Evolutionary conservation across 2,888 invertebrate genomes (phyloP).

Genomic region (Microctonus brassicae): DNA sequence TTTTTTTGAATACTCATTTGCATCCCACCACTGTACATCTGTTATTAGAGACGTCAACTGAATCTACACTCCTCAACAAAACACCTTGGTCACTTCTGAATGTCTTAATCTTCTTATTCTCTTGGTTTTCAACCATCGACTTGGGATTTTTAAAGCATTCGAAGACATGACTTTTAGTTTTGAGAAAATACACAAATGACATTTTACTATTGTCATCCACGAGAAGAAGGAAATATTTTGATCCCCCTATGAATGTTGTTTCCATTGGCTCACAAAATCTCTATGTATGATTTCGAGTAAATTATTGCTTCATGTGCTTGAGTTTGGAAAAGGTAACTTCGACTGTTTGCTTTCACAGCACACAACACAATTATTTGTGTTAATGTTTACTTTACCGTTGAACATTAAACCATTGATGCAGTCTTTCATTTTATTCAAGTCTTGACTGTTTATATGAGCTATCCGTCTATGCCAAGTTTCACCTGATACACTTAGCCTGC

Average conservation of each 20-base stretch:
- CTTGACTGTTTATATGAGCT: no score
- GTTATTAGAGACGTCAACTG: no score
- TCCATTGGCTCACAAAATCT: slow-evolving; percentile 45
- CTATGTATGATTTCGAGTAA: slow-evolving; percentile 42
- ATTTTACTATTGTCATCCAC: slow-evolving; percentile 43
- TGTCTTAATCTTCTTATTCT: slow-evolving; percentile 9
- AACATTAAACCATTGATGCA: no score
- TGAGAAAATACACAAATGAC: slow-evolving; percentile 38
- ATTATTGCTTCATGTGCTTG: not conserved
- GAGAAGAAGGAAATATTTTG: slow-evolving; percentile 40
- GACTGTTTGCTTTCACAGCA: slow-evolving; percentile 35
- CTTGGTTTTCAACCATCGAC: slow-evolving; percentile 7
- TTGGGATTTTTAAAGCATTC: not conserved
- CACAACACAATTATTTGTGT: no score
- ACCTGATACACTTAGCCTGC: no score
- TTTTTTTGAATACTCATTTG: slow-evolving; percentile 39
- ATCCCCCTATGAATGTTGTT: slow-evolving; percentile 35
- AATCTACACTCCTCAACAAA: slow-evolving; percentile 28
- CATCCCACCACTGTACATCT: no score
- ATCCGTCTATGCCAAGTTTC: no score
- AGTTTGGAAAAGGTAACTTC: not conserved
- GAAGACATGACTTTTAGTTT: slow-evolving; percentile 31
- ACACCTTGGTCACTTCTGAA: slow-evolving; percentile 26
- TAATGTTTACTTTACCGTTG: no score
- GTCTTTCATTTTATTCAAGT: no score